Evolutionary conservation across 2,797 vertebrate genomes (phyloP).

Genomic region (Pangasius sanitwongsei): DNA sequence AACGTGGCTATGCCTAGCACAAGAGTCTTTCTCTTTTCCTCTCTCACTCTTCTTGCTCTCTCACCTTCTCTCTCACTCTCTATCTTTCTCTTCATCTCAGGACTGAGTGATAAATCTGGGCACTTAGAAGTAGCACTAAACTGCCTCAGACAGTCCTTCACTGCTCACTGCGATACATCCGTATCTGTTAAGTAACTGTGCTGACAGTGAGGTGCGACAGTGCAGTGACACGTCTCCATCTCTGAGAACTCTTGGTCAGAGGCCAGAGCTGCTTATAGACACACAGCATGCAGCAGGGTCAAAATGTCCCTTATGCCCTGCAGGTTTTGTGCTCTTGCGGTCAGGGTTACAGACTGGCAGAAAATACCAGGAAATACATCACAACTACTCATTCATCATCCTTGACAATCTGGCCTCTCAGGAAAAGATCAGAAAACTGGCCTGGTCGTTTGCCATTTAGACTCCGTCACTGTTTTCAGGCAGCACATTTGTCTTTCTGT

Average conservation of each 20-base stretch:
- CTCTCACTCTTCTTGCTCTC: constrained; percentile 5
- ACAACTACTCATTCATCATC: constrained; percentile 41
- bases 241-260: background rate
- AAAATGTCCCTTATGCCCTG: constrained; percentile 46
- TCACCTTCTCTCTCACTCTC: constrained; percentile 11
- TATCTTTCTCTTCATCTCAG: constrained; percentile 7
- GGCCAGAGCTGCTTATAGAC: constrained; percentile 39
- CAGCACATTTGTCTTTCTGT: constrained; percentile 28
- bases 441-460: constrained; percentile 33
- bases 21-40: constrained; percentile 38
- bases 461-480: constrained; percentile 24
- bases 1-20: background rate
- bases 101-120: constrained; percentile 12
- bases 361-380: constrained; percentile 31
- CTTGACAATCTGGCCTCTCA: constrained; percentile 40
- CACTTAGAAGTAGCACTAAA: constrained; percentile 11
- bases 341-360: constrained; percentile 31
- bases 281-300: constrained; percentile 18
- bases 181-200: constrained; percentile 6
- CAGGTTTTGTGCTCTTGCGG: constrained; percentile 23
- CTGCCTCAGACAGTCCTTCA: constrained; percentile 40
- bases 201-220: constrained; percentile 22
- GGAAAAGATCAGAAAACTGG: constrained; percentile 35
- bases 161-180: constrained; percentile 29
- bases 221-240: constrained; percentile 19